Percentiles rank a stretch among this genome's conserved stretches.
Conservation (phyloP, 2,888 invertebrate genomes). For the Psylliodes chrysocephalus region DNA sequence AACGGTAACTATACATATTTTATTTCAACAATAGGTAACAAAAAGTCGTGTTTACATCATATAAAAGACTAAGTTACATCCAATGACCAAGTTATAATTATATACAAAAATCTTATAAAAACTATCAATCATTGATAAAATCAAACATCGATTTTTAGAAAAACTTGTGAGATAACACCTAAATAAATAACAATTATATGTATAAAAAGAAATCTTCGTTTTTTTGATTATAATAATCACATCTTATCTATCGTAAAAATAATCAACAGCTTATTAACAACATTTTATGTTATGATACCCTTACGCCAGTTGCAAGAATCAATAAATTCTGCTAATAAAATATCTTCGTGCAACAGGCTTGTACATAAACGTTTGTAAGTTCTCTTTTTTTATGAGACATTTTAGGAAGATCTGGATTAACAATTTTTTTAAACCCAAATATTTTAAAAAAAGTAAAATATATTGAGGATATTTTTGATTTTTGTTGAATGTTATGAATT, state of each 20-base stretch:
- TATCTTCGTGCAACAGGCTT: not conserved
- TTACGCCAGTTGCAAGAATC: not conserved
- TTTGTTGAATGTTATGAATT: too few species aligned
- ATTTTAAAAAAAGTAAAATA: too few species aligned
- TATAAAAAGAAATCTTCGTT: not conserved
- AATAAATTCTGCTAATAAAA: not conserved
- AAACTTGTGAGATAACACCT: not conserved
- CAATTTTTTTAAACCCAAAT: too few species aligned
- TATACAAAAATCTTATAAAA: slow-evolving; percentile 13
- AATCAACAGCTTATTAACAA: slow-evolving; percentile 18
- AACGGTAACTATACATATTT: not conserved
- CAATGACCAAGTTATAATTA: slow-evolving; percentile 12
- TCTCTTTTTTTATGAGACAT: not conserved
- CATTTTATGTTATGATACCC: not conserved
- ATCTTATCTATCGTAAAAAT: slow-evolving; percentile 4
- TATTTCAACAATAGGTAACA: slow-evolving; percentile 10
- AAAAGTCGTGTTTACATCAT: not conserved
- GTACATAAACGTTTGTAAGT: not conserved
- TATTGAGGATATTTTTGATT: not conserved
- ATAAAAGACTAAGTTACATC: slow-evolving; percentile 7
- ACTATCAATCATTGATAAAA: not conserved
- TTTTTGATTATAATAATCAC: slow-evolving; percentile 18
- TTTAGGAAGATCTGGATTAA: slow-evolving; percentile 5
- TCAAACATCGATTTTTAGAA: not conserved
- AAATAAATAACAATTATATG: slow-evolving; percentile 17